These are phyloP conservation scores for Heterohyrax brucei DNA, from an alignment of 2,797 vertebrate species.

Conservation along the genomic window DNA sequence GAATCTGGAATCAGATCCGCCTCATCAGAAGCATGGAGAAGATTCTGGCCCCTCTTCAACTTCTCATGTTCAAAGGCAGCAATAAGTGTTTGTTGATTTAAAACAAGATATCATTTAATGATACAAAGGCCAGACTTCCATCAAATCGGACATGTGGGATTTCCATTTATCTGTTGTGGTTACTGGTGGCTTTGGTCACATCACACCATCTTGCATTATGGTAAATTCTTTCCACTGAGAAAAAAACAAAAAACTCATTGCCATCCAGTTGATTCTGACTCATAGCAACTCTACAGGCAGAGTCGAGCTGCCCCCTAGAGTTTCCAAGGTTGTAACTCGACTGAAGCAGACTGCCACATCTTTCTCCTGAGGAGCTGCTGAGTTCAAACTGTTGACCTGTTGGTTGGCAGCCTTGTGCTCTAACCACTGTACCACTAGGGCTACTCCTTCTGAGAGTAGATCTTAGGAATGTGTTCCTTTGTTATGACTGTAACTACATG, in stretches of 20 bases:
- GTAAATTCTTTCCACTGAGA: slow-evolving; percentile 20
- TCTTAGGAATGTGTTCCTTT: slow-evolving; percentile 50
- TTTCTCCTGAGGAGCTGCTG: too few relatives aligned
- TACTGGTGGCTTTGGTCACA: not conserved
- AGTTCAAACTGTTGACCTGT: too few relatives aligned
- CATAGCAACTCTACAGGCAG: too few relatives aligned
- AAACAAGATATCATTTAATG: slow-evolving; percentile 48
- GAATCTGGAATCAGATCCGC: slow-evolving; percentile 50
- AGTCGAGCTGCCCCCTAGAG: too few relatives aligned
- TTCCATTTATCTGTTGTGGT: slow-evolving; percentile 8
- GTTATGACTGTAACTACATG: not conserved
- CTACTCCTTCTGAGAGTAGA: not conserved
- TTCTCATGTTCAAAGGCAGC: not conserved
- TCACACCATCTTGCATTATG: not conserved
- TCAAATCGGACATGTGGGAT: not conserved
- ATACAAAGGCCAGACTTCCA: not conserved
- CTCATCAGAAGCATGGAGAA: slow-evolving; percentile 64
- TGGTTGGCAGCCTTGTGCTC: too few relatives aligned
- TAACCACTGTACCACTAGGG: too few relatives aligned
- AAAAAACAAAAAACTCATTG: too few relatives aligned
- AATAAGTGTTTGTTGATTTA: slow-evolving; percentile 57
- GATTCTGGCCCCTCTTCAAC: slow-evolving; percentile 58
- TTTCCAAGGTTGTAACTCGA: too few relatives aligned
- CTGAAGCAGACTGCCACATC: too few relatives aligned
- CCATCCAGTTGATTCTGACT: too few relatives aligned